phyloP scores from a whole-genome alignment of 2,797 vertebrate genomes.

The Xenentodon cancila region DNA sequence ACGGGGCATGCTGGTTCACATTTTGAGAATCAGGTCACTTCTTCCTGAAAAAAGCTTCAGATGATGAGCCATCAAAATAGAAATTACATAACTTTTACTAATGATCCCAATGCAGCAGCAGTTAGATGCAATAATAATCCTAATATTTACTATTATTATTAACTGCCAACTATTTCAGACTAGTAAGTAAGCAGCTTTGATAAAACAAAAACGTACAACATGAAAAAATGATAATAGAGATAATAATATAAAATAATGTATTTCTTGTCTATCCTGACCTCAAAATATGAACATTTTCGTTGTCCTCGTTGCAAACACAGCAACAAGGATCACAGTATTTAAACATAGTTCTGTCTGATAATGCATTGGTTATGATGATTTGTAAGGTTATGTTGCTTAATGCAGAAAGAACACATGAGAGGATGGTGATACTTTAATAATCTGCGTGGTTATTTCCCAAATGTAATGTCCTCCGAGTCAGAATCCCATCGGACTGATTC shows the following conservation, averaged over 20 bases:
- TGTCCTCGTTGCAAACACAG: constrained; percentile 1
- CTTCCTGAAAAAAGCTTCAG: constrained; percentile 36
- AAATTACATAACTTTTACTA: constrained; percentile 49
- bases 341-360: constrained; percentile 25
- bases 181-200: too few relatives aligned
- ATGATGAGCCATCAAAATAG: constrained; percentile 48
- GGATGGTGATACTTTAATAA: constrained; percentile 33
- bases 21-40: constrained; percentile 60
- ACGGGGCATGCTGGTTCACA: constrained; percentile 50
- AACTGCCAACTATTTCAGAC: neutral
- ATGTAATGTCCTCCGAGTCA: constrained; percentile 38
- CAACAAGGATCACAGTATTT: constrained; percentile 19
- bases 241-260: constrained; percentile 16
- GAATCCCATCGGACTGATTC: constrained; percentile 46
- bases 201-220: neutral
- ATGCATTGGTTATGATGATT: constrained; percentile 19
- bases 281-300: constrained; percentile 24
- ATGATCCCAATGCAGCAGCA: constrained; percentile 39
- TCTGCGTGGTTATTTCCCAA: constrained; percentile 52
- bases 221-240: constrained; percentile 16
- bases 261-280: constrained; percentile 25
- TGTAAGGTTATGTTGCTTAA: constrained; percentile 15
- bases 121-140: constrained; percentile 35
- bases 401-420: constrained; percentile 12
- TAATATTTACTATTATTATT: constrained; percentile 4